Evolutionary conservation across 92 coral and sea anemone genomes (phyloP).

Genomic region (Pocillopora meandrina): DNA sequence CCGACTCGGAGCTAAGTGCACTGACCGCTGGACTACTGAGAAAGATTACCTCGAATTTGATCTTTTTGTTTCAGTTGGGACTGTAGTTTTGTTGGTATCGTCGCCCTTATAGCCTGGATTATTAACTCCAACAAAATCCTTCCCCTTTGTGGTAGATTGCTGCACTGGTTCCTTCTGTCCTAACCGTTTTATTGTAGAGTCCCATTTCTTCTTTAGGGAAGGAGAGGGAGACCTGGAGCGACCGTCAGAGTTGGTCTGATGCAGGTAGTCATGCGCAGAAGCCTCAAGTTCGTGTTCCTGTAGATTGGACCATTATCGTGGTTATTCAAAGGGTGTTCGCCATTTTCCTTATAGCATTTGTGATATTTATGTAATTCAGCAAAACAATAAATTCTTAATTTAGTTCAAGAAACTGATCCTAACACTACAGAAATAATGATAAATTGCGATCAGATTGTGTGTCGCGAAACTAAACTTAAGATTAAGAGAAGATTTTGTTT

Average conservation of each 20-base stretch:
- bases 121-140: neutral
- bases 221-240: constrained; percentile 70
- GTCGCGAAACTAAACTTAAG: too few relatives aligned
- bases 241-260: constrained; percentile 63
- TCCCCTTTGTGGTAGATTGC: neutral
- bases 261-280: constrained; percentile 68
- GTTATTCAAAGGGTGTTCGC: neutral
- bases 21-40: too few relatives aligned
- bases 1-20: too few relatives aligned
- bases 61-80: constrained; percentile 13
- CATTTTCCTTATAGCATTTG: neutral
- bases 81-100: neutral
- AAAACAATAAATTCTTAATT: too few relatives aligned
- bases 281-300: constrained; percentile 88
- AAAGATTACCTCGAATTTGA: constrained; percentile 18
- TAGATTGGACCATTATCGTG: neutral
- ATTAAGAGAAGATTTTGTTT: too few relatives aligned
- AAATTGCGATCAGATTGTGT: too few relatives aligned
- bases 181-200: constrained; percentile 36
- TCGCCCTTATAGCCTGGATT: constrained; percentile 26
- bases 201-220: constrained; percentile 62
- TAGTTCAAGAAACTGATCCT: too few relatives aligned
- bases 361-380: neutral
- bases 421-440: too few relatives aligned
- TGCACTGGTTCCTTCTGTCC: constrained; percentile 22